Base-by-base conservation (phyloP, 2,113 vertebrate species). In the Formicarius rufipectus region DNA sequence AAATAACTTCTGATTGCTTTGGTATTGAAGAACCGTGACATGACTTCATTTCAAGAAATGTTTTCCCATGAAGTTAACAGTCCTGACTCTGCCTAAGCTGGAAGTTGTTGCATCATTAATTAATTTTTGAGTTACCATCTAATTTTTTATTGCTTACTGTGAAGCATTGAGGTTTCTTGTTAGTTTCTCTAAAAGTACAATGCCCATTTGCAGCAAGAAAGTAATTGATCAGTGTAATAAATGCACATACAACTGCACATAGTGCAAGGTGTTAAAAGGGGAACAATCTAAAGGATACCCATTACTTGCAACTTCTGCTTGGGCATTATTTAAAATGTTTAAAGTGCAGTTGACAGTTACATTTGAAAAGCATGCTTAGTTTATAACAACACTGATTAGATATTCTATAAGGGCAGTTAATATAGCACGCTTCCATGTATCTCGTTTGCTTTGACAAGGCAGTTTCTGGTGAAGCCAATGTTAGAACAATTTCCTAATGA, bases 401-500 rank as follows among this genome's bases (percentile, higher is more conserved):
- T 84, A 84, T 94, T 92, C 73, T 78, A 6, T 47, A 60, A 6
- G 22, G 18, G 18, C 59, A 64, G 59, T 74, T 47, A 71, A 59
- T 85, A 56, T 4, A 88, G 6, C 33, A 56, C 4, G 0, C 7
- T 78, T 81, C 68, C 20, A 25, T 56, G 47, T 72, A 75, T 44
- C 60, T 71, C 60, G 75, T 90, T 91, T 91, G 31, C 62, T 84
- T 93, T 78, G 39, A 91, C 89, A 91, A 89, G 80, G 33, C 39
- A 81, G 50, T 49, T 85, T 86, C 74, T 95, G 49, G 79, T 55
- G 52, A 40, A 50, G 9, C 24, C 84, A 49, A 20, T 39, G 72
- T 76, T 79, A 33, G 39, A 69, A 91, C n/a, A 66, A 73, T 89
- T 93, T 96, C 71, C 59, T 91, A 84, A 72, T 90, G 87, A 95